These are phyloP conservation scores for Lamproptera curius DNA, from an alignment of 2,888 invertebrate species.

Conservation along the genomic window DNA sequence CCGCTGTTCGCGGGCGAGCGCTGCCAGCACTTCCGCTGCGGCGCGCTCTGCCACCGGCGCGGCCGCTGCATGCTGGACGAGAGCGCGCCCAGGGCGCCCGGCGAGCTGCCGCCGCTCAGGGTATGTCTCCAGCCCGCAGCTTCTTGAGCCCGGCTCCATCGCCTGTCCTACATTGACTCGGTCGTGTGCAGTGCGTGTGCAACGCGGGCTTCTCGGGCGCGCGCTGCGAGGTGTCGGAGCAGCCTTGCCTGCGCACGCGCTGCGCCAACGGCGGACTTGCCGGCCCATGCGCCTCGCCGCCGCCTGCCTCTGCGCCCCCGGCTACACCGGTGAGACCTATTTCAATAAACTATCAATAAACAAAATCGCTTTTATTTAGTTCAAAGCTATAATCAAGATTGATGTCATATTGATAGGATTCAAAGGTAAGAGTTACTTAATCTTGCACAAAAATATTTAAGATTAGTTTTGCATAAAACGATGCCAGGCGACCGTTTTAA, in stretches of 20 bases:
- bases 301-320: conserved; percentile 38
- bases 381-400: too few relatives aligned
- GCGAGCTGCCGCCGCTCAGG: conserved; percentile 72
- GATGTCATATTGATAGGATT: too few relatives aligned
- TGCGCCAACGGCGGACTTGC: conserved; percentile 82
- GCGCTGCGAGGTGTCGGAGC: conserved; percentile 75
- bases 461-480: too few relatives aligned
- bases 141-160: too few relatives aligned
- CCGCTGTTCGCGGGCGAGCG: conserved; percentile 80
- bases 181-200: conserved; percentile 80
- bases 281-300: conserved; percentile 34
- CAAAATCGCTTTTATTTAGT: too few relatives aligned
- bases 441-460: too few relatives aligned
- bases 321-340: conserved; percentile 34
- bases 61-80: conserved; percentile 34
- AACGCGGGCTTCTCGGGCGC: conserved; percentile 81
- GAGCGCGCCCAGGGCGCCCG: conserved; percentile 32
- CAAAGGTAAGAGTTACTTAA: too few relatives aligned
- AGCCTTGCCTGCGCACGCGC: conserved; percentile 70
- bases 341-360: too few relatives aligned
- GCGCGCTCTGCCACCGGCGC: conserved; percentile 80
- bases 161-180: too few relatives aligned
- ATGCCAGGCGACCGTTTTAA: too few relatives aligned
- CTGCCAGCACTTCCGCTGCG: conserved; percentile 84
- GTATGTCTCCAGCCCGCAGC: conserved; percentile 29